Evolutionary conservation across 2,113 vertebrate genomes (phyloP).

Genomic region (Pseudonaja textilis): DNA sequence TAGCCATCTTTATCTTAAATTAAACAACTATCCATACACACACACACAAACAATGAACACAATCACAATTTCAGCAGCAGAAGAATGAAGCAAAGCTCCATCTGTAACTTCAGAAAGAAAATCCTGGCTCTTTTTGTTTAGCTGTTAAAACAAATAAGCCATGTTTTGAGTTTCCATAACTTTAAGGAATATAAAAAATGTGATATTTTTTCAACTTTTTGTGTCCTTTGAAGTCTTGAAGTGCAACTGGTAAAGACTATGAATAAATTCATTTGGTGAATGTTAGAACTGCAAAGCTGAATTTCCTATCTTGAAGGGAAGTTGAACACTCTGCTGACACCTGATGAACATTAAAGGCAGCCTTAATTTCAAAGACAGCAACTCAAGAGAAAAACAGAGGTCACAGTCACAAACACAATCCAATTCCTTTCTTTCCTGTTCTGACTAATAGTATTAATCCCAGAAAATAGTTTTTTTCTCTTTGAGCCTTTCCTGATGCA

Average conservation of each 20-base stretch:
- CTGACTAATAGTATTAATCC: slow-evolving; percentile 50
- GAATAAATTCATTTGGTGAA: slow-evolving; percentile 47
- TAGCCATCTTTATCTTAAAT: not conserved
- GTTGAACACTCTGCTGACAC: slow-evolving; percentile 57
- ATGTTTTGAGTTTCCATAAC: slow-evolving; percentile 9
- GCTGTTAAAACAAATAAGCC: not conserved
- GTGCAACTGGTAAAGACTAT: slow-evolving; percentile 43
- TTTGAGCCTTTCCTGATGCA: slow-evolving; percentile 20
- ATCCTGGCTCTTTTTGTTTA: not conserved
- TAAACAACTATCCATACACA: not conserved
- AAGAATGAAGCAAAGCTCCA: not conserved
- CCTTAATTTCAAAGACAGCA: slow-evolving; percentile 67
- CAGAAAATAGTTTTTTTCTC: slow-evolving; percentile 49
- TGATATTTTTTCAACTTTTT: slow-evolving; percentile 51
- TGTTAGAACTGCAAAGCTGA: slow-evolving; percentile 39
- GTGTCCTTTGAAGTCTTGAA: slow-evolving; percentile 55
- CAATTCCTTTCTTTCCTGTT: slow-evolving; percentile 53
- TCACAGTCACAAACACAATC: slow-evolving; percentile 49
- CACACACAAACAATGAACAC: not conserved
- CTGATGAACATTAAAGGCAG: slow-evolving; percentile 67
- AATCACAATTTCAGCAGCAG: not conserved
- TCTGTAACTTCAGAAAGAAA: not conserved
- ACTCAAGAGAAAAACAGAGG: slow-evolving; percentile 56
- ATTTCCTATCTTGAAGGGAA: slow-evolving; percentile 59
- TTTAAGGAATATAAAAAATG: slow-evolving; percentile 16